Evolutionary conservation across 2,888 invertebrate genomes (phyloP).

Genomic region (Acronicta aceris): DNA sequence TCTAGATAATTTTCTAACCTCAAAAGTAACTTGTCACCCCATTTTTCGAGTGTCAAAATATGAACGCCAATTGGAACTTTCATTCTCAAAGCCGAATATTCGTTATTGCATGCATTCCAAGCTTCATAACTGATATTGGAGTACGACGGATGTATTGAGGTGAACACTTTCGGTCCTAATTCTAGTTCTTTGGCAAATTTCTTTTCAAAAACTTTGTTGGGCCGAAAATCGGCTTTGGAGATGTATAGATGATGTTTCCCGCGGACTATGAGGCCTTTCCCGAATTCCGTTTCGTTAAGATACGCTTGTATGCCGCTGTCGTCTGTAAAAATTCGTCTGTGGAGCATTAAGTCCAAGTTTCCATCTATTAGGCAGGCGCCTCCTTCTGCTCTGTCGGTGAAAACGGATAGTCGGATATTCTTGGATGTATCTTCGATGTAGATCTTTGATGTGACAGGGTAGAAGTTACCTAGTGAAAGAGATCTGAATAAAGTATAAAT

Average conservation of each 20-base stretch:
- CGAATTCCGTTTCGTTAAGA: slow-evolving; percentile 69
- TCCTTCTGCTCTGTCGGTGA: slow-evolving; percentile 95
- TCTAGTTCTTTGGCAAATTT: slow-evolving; percentile 76
- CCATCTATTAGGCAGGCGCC: slow-evolving; percentile 93
- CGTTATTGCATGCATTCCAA: slow-evolving; percentile 77
- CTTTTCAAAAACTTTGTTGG: slow-evolving; percentile 75
- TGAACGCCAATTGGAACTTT: slow-evolving; percentile 92
- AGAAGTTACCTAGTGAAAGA: slow-evolving; percentile 92
- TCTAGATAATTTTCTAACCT: slow-evolving; percentile 94
- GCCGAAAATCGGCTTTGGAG: slow-evolving; percentile 67
- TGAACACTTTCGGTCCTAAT: slow-evolving; percentile 63
- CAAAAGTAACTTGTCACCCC: slow-evolving; percentile 91
- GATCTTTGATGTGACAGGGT: slow-evolving; percentile 96
- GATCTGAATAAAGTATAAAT: too few relatives aligned
- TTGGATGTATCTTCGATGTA: slow-evolving; percentile 89
- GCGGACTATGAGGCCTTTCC: slow-evolving; percentile 59
- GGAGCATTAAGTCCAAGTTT: slow-evolving; percentile 94
- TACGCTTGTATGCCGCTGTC: slow-evolving; percentile 86
- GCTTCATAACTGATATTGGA: slow-evolving; percentile 45
- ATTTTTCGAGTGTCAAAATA: slow-evolving; percentile 93
- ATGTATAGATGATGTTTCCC: slow-evolving; percentile 76
- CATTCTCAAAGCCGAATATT: slow-evolving; percentile 82
- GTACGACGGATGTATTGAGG: slow-evolving; percentile 44
- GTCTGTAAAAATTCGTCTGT: slow-evolving; percentile 94
- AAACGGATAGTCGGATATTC: slow-evolving; percentile 87